Percentiles rank a stretch among this genome's conserved stretches.
Conservation (phyloP, 2,797 vertebrate species). For the Myotis findleyi region DNA sequence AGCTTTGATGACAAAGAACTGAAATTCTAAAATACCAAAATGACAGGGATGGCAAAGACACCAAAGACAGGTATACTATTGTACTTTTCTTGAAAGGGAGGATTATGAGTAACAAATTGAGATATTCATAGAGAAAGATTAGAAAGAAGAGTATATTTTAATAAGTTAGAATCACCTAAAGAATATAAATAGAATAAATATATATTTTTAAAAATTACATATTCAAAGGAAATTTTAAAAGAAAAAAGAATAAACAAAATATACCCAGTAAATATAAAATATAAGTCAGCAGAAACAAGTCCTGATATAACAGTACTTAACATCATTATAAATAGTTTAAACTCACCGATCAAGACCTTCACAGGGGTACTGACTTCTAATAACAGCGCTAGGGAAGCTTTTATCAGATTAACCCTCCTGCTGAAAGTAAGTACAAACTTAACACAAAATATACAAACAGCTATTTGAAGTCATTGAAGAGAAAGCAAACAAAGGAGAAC, state of each 20-base stretch:
- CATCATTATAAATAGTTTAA: background rate
- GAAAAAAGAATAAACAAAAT: background rate
- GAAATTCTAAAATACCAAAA: slow-evolving; percentile 26
- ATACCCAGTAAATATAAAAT: background rate
- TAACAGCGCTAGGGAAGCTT: background rate
- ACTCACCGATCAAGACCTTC: background rate
- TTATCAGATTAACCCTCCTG: background rate
- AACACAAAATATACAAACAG: slow-evolving; percentile 16
- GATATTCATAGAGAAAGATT: background rate
- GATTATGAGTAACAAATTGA: background rate
- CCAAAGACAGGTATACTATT: background rate
- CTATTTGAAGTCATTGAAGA: background rate
- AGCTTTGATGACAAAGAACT: slow-evolving; percentile 7
- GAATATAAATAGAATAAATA: background rate
- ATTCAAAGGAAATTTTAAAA: slow-evolving; percentile 18
- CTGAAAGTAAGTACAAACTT: background rate
- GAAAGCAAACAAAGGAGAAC: slow-evolving; percentile 15
- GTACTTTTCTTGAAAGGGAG: background rate
- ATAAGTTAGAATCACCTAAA: background rate
- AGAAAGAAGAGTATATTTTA: background rate
- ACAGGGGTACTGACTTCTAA: background rate
- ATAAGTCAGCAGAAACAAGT: background rate
- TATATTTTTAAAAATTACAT: background rate
- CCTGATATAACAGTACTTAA: background rate
- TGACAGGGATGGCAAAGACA: background rate